Evolutionary conservation across 2,113 vertebrate genomes (phyloP).

Genomic region (Oryzias javanicus): DNA sequence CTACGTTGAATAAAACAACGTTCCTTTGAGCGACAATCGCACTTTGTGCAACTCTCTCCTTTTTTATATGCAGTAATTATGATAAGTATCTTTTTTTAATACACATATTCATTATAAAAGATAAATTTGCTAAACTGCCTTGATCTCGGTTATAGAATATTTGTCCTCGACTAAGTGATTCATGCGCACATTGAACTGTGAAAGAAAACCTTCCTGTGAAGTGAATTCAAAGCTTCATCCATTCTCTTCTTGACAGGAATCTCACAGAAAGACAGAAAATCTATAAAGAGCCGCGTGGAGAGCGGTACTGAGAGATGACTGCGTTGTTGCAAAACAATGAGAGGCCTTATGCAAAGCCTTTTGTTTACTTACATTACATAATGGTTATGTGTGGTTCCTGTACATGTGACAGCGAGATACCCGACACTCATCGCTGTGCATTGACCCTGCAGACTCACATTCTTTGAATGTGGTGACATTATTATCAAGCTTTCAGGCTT

Average conservation of each 20-base stretch:
- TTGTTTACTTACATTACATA: conserved; percentile 48
- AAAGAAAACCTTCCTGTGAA: not conserved
- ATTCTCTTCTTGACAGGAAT: not conserved
- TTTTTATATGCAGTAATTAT: no score
- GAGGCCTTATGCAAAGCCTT: conserved; percentile 29
- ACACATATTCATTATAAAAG: no score
- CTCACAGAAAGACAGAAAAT: conserved; percentile 1
- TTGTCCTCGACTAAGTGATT: no score
- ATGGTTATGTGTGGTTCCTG: conserved; percentile 8
- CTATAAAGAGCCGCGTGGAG: conserved; percentile 5
- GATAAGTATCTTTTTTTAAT: no score
- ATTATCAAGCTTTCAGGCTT: conserved; percentile 16
- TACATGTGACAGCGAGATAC: conserved; percentile 31
- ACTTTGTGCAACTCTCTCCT: no score
- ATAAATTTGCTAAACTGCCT: no score
- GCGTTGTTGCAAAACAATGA: conserved; percentile 13
- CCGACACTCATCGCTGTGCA: conserved; percentile 37
- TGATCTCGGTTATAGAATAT: no score
- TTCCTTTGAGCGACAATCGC: no score
- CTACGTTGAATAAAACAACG: no score
- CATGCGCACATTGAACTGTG: no score
- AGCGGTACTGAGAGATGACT: conserved; percentile 30
- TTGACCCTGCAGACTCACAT: conserved; percentile 23
- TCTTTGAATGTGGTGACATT: conserved; percentile 29
- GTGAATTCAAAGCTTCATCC: no score